Conservation (phyloP, 2,797 vertebrate genomes). For the Knipowitschia caucasica region DNA sequence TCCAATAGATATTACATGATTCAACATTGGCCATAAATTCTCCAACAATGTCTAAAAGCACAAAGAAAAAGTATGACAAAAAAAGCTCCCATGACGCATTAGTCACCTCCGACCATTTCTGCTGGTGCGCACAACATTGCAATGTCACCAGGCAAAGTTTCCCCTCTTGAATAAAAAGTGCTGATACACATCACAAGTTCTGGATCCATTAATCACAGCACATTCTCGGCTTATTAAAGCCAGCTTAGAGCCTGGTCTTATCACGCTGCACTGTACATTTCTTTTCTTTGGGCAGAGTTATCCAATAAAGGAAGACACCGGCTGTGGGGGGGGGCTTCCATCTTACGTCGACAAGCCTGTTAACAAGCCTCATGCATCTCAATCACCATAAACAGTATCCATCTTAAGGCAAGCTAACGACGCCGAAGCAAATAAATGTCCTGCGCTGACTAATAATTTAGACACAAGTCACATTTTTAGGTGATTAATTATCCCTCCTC, state of each 20-base stretch:
- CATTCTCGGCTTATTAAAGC: constrained; percentile 44
- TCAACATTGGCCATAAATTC: no score
- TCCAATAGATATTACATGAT: no score
- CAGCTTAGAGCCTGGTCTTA: constrained; percentile 40
- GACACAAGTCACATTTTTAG: constrained; percentile 36
- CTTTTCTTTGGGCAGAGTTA: constrained; percentile 18
- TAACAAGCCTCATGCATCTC: constrained; percentile 46
- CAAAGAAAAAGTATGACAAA: constrained; percentile 1
- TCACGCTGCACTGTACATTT: constrained; percentile 23
- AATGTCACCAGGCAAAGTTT: constrained; percentile 15
- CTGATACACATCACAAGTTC: constrained; percentile 46
- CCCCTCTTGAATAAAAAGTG: constrained; percentile 40
- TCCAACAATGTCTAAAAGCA: no score
- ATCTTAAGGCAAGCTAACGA: constrained; percentile 29
- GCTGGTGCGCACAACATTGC: constrained; percentile 11
- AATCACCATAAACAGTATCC: constrained; percentile 45
- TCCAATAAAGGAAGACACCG: constrained; percentile 22
- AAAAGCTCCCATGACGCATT: constrained; percentile 16
- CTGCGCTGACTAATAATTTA: constrained; percentile 55
- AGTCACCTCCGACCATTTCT: constrained; percentile 21
- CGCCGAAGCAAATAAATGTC: constrained; percentile 34
- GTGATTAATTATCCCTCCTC: constrained; percentile 41
- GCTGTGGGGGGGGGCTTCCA: constrained; percentile 2
- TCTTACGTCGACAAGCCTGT: constrained; percentile 19
- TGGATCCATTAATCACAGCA: constrained; percentile 54